Evolutionary conservation across 1,140 invertebrate species (phyloP).

Genomic region (Brachionus rotundiformis): DNA sequence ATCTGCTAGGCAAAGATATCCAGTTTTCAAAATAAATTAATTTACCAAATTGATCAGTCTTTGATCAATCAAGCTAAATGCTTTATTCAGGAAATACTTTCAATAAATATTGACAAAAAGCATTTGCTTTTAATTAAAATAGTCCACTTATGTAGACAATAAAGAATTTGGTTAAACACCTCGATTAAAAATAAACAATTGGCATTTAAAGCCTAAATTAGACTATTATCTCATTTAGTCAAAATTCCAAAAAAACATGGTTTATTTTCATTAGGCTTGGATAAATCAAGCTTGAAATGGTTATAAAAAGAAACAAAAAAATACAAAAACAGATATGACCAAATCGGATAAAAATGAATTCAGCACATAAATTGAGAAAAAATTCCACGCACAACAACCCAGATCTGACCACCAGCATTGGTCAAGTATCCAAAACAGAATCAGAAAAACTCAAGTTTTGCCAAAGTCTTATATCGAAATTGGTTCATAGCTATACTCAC

Average conservation of each 20-base stretch:
- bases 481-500: background rate
- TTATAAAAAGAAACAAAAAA: background rate
- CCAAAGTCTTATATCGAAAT: background rate
- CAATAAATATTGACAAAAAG: background rate
- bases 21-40: background rate
- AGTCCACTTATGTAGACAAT: background rate
- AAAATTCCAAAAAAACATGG: slow-evolving; percentile 1
- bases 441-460: background rate
- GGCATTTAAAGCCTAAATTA: background rate
- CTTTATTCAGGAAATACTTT: background rate
- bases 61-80: background rate
- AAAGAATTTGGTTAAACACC: background rate
- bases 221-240: slow-evolving; percentile 2
- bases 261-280: background rate
- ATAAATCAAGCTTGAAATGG: background rate
- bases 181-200: slow-evolving; percentile 6
- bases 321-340: background rate
- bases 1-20: background rate
- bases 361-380: background rate
- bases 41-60: background rate
- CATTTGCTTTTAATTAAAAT: background rate
- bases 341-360: background rate
- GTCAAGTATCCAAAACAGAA: background rate
- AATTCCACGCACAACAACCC: too few relatives aligned
- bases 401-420: background rate